Base-by-base conservation (phyloP, 2,888 invertebrate species). In the Anarsia innoxiella region DNA sequence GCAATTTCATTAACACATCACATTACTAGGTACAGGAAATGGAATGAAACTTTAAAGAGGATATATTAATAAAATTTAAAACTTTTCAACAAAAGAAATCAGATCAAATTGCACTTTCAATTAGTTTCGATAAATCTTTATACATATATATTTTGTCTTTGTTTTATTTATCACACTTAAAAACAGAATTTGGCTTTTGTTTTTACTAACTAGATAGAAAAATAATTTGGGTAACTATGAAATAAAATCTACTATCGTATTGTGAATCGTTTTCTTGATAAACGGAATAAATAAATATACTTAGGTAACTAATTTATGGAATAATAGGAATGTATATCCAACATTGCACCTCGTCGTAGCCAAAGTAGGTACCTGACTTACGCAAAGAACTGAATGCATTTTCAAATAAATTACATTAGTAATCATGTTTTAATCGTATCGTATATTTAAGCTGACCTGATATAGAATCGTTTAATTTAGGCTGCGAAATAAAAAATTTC, bases 361-460 rank as follows among this genome's bases (percentile, higher is more conserved):
- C 19, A 19, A n/a, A n/a, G n/a, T n/a, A n/a, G n/a, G n/a, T n/a
- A n/a, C n/a, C n/a, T n/a, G 6, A 6, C 19, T 19, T 5, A 19
- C 19, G 19, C 31, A 37, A 39, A 27, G 47, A 46, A 48, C n/a
- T 45, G 39, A 49, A 56, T 49, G 41, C 45, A 51, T 52, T 41
- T 48, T 46, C 36, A 53, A 54, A 61, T 49, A 54, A 54, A 49
- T 51, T 51, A 52, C 54, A 45, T 66, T 40, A 69, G 54, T 68
- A 76, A 49, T 48, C 66, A 55, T 78, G 79, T 60, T 82, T 80
- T 49, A 83, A 62, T 47, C 66, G 65, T 48, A 84, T 80, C 4
- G 84, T 84, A 51, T 79, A 84, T 66, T 83, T 84, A 19, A 84
- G 66, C 44, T 72, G 68, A 15, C 80, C 78, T 10, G 57, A 48